Conservation (phyloP, 2,888 invertebrate genomes). For the Diplazon laetatorius region DNA sequence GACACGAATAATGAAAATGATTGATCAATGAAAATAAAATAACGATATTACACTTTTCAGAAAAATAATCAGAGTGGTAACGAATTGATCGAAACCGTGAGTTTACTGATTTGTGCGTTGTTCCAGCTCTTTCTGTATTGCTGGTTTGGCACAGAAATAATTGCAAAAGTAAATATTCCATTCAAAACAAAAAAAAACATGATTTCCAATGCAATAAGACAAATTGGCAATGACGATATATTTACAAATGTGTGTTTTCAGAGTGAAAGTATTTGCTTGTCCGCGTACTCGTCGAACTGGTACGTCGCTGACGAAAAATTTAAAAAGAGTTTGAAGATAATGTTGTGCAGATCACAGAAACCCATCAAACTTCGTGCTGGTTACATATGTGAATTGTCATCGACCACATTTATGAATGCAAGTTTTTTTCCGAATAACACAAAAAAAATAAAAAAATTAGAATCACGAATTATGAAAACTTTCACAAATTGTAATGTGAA, state of each 20-base stretch:
- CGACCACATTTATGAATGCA: conserved; percentile 57
- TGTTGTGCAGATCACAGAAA: conserved; percentile 55
- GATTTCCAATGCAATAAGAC: neutral
- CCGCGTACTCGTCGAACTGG: conserved; percentile 58
- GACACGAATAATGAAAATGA: too few relatives aligned
- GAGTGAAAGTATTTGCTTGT: conserved; percentile 41
- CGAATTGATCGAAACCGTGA: conserved; percentile 47
- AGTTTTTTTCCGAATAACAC: conserved; percentile 13
- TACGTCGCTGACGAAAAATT: conserved; percentile 51
- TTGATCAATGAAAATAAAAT: neutral
- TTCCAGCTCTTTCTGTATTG: conserved; percentile 63
- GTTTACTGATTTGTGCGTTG: conserved; percentile 49
- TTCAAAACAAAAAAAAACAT: neutral
- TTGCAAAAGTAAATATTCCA: conserved; percentile 47
- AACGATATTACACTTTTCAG: conserved; percentile 3
- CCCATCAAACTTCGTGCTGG: conserved; percentile 60
- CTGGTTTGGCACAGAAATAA: conserved; percentile 64
- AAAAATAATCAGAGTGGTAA: conserved; percentile 36
- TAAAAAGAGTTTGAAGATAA: conserved; percentile 53
- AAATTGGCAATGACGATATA: too few relatives aligned
- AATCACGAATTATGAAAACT: too few relatives aligned
- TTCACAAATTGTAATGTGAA: too few relatives aligned
- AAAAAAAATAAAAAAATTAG: too few relatives aligned
- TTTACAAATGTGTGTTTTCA: neutral
- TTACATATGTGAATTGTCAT: conserved; percentile 58